phyloP scores from a whole-genome alignment of 2,888 invertebrate genomes.

The Leistus spinibarbis region DNA sequence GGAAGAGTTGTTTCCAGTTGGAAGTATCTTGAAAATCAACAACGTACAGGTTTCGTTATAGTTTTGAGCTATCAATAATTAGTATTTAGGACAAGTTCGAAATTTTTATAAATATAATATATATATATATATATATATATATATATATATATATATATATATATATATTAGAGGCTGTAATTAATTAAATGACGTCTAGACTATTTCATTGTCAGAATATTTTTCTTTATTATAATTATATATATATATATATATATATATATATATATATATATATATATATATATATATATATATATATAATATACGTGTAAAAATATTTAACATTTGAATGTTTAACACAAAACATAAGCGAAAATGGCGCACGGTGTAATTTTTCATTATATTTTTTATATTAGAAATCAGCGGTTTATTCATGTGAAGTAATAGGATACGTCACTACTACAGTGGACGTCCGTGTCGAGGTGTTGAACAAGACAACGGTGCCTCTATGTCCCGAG shows the following conservation, averaged over 20 bases:
- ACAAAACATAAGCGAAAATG: no score
- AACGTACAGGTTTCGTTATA: slow-evolving; percentile 68
- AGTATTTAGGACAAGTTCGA: background rate
- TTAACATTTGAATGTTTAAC: no score
- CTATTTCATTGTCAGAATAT: no score
- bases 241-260: slow-evolving; percentile 6
- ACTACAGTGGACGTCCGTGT: slow-evolving; percentile 70
- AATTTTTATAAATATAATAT: background rate
- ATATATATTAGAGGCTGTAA: no score
- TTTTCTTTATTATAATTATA: background rate
- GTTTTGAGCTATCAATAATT: background rate
- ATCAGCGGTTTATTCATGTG: slow-evolving; percentile 78
- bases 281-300: no score
- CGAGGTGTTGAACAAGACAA: slow-evolving; percentile 65
- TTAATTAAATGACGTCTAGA: no score
- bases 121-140: background rate
- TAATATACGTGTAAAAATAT: no score
- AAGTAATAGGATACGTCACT: slow-evolving; percentile 60
- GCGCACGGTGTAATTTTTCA: background rate
- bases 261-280: no score
- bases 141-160: slow-evolving; percentile 9
- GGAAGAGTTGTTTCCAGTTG: slow-evolving; percentile 84
- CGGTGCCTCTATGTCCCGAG: slow-evolving; percentile 64
- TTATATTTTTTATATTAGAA: slow-evolving; percentile 60
- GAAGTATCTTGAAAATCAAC: slow-evolving; percentile 79